phyloP scores from a whole-genome alignment of 1,140 invertebrate genomes.

The Aphaenogaster floridana region DNA sequence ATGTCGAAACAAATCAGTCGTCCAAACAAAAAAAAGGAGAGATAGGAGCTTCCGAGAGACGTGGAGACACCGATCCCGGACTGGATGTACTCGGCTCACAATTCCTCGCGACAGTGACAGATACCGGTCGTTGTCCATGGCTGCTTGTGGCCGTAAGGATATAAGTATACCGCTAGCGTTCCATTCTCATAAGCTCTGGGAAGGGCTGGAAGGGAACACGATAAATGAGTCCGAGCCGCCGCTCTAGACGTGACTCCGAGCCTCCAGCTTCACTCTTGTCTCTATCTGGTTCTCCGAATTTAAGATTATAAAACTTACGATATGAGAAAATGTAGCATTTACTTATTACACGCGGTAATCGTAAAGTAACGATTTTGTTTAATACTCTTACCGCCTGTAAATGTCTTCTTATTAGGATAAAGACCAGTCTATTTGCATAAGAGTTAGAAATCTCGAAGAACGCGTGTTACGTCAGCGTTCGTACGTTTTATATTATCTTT shows the following conservation, averaged over 20 bases:
- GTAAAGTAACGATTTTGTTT: constrained; percentile 11
- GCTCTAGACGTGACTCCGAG: constrained; percentile 67
- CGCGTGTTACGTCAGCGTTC: neutral
- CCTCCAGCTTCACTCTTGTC: neutral
- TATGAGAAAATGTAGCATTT: neutral
- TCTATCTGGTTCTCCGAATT: constrained; percentile 46
- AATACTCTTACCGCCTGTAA: neutral
- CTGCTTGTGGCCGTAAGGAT: constrained; percentile 56
- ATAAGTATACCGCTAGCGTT: constrained; percentile 77
- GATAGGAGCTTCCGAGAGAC: constrained; percentile 41
- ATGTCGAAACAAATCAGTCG: constrained; percentile 28
- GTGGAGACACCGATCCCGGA: constrained; percentile 59
- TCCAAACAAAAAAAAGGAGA: constrained; percentile 1
- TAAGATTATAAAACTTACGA: neutral
- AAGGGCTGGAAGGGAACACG: constrained; percentile 54
- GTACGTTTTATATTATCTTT: constrained; percentile 1
- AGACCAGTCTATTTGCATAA: neutral
- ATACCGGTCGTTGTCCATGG: constrained; percentile 76
- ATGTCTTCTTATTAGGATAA: constrained; percentile 15
- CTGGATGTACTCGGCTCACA: constrained; percentile 39
- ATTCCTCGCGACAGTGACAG: constrained; percentile 75
- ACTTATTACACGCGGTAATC: neutral
- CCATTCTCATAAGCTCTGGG: constrained; percentile 73
- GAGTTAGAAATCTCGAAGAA: neutral
- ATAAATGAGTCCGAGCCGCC: constrained; percentile 77